A percentile compares a stretch with the other conserved stretches of the same genome.
Evolutionary conservation across 2,797 vertebrate genomes (phyloP).

Genomic region (Falco novaeseelandiae): DNA sequence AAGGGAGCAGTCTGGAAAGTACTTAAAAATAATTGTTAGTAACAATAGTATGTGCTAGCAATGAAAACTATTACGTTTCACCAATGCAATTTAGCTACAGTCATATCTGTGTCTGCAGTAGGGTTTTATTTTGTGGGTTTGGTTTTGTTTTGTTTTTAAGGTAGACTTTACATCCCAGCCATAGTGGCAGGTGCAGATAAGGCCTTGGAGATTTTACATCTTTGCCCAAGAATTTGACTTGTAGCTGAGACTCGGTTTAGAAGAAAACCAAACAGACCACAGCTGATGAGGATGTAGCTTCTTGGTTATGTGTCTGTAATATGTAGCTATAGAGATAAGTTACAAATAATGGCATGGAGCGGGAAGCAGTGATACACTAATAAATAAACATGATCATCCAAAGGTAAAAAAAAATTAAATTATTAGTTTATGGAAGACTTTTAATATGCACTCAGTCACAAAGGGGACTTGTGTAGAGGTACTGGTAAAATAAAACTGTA

Average conservation of each 20-base stretch:
- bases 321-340: neutral
- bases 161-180: neutral
- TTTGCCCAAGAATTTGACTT: neutral
- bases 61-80: neutral
- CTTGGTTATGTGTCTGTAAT: neutral
- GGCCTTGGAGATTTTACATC: neutral
- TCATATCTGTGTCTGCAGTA: neutral
- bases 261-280: neutral
- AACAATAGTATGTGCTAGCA: neutral
- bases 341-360: neutral
- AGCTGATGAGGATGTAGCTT: neutral
- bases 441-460: neutral
- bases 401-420: neutral
- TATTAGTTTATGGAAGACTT: neutral
- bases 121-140: neutral
- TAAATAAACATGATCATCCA: neutral
- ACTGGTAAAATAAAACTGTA: neutral
- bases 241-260: neutral
- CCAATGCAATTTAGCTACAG: neutral
- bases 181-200: neutral
- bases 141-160: neutral
- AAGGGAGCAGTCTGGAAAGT: neutral
- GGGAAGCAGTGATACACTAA: neutral
- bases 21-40: neutral
- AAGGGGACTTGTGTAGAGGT: fast-evolving